Evolutionary conservation across 1,140 invertebrate species (phyloP).

Genomic region (Pinna nobilis): DNA sequence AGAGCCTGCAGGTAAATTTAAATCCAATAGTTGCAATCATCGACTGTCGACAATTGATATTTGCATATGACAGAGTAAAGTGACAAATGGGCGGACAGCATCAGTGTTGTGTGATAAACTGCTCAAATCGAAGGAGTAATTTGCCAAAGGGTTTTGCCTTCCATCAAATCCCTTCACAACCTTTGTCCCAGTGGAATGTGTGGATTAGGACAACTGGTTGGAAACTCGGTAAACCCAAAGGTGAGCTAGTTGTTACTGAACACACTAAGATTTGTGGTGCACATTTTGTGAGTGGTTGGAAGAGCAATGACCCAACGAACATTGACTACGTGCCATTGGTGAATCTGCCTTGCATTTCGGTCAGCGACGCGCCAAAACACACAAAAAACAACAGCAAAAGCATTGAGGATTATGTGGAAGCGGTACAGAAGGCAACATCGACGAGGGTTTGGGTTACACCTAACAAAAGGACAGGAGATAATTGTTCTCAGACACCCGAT

Average conservation of each 20-base stretch:
- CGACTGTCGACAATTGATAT: no score
- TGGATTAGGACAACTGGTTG: conserved; percentile 20
- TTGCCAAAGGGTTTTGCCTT: conserved; percentile 24
- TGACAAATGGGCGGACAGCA: conserved; percentile 8
- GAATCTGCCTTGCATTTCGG: conserved; percentile 15
- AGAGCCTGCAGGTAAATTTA: no score
- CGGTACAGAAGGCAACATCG: no score
- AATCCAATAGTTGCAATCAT: no score
- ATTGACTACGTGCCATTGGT: conserved; percentile 7
- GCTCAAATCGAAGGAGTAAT: conserved; percentile 5
- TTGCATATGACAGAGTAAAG: no score
- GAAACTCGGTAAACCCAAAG: neutral
- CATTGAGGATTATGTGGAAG: no score
- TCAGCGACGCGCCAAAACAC: no score
- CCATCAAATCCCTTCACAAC: conserved; percentile 9
- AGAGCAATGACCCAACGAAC: conserved; percentile 12
- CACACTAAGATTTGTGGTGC: conserved; percentile 19
- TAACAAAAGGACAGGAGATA: no score
- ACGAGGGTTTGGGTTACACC: no score
- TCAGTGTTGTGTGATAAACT: conserved; percentile 17
- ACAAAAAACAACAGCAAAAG: no score
- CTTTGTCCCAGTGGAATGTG: conserved; percentile 10
- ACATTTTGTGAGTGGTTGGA: conserved; percentile 23
- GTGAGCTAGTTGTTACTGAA: conserved; percentile 6
- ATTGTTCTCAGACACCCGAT: no score